A percentile compares a stretch with the other conserved stretches of the same genome.
phyloP scores from a whole-genome alignment of 2,797 vertebrate species.

The Allobates femoralis region DNA sequence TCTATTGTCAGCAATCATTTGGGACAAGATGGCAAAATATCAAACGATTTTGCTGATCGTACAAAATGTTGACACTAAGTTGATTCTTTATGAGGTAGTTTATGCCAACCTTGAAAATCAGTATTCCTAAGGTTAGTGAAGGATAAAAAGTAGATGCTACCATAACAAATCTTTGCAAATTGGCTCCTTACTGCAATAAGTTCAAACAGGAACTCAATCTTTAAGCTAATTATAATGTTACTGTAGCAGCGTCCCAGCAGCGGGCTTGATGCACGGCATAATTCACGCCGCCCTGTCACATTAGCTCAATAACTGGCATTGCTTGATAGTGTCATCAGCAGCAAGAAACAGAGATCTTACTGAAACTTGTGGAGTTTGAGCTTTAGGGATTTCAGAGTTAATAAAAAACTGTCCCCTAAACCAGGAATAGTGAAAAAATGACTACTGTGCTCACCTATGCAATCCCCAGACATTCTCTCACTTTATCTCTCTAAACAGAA shows the following conservation, averaged over 20 bases:
- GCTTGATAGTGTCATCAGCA: neutral
- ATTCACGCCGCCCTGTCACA: neutral
- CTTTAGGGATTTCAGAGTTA: too few relatives aligned
- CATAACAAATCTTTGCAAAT: conserved; percentile 16
- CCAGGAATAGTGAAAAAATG: too few relatives aligned
- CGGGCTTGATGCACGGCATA: neutral
- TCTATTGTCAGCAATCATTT: conserved; percentile 39
- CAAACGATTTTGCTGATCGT: conserved; percentile 52
- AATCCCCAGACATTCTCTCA: too few relatives aligned
- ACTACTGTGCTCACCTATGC: too few relatives aligned
- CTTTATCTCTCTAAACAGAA: too few relatives aligned
- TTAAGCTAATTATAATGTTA: neutral
- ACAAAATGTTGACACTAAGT: conserved; percentile 43
- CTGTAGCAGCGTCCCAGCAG: neutral
- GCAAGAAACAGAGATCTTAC: neutral
- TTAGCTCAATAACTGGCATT: neutral
- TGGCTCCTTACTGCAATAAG: neutral
- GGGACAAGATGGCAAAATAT: conserved; percentile 42
- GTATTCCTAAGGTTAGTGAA: conserved; percentile 32
- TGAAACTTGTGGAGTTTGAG: neutral
- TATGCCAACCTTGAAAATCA: conserved; percentile 51
- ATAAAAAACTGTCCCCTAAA: too few relatives aligned
- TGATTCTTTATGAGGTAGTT: conserved; percentile 51
- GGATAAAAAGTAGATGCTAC: conserved; percentile 17
- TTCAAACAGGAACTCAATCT: neutral